Evolutionary conservation across 2,888 invertebrate species (phyloP).

Genomic region (Balanococcus diminutus): DNA sequence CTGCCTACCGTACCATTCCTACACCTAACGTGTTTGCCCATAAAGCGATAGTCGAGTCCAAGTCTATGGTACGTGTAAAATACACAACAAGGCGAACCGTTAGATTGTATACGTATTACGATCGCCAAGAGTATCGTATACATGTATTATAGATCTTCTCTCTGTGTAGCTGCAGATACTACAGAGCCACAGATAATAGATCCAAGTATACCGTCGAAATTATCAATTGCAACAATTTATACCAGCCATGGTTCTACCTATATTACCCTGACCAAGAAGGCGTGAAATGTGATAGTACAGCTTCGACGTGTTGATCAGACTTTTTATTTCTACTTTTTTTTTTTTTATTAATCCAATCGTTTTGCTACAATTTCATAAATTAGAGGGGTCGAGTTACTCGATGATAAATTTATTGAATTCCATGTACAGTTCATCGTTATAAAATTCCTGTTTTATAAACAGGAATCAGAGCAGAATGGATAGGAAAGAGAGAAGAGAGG

Average conservation of each 20-base stretch:
- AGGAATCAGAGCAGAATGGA: no score
- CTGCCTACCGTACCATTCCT: no score
- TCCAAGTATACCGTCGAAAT: not conserved
- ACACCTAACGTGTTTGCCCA: not conserved
- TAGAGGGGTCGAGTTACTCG: no score
- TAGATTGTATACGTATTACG: not conserved
- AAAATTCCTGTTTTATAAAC: no score
- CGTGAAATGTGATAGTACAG: not conserved
- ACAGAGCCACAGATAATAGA: not conserved
- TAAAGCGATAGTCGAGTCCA: not conserved
- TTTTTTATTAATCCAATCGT: no score
- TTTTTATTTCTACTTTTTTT: not conserved
- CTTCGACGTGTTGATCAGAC: not conserved
- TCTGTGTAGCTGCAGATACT: not conserved
- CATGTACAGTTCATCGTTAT: no score
- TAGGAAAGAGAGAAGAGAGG: no score
- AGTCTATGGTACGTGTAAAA: not conserved
- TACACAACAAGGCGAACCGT: not conserved
- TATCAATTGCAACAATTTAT: not conserved
- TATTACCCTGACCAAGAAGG: conserved; percentile 6
- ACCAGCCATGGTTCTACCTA: not conserved
- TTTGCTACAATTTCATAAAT: not conserved
- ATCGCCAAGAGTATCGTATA: not conserved
- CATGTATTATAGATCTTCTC: not conserved
- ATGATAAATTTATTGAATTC: no score